These are phyloP conservation scores for Apus apus DNA, from an alignment of 2,113 vertebrate genomes.

Conservation along the genomic window DNA sequence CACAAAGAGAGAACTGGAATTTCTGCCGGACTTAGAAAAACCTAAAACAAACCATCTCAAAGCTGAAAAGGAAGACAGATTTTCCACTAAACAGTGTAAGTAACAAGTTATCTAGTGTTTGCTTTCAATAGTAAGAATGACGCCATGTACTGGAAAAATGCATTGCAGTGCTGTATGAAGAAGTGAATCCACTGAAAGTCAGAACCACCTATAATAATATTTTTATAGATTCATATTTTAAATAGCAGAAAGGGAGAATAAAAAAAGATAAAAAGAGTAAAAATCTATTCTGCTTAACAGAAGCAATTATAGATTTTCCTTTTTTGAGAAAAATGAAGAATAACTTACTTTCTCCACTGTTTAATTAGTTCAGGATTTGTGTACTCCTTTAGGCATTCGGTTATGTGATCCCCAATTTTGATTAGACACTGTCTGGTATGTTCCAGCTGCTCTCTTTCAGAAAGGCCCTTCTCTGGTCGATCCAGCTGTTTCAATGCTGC, in stretches of 20 bases:
- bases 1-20: background rate
- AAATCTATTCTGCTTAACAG: background rate
- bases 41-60: background rate
- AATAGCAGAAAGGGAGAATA: background rate
- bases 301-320: background rate
- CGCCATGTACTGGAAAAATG: background rate
- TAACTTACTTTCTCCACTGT: constrained; percentile 95
- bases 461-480: constrained; percentile 96
- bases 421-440: constrained; percentile 97
- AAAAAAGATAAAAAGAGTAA: background rate
- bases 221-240: background rate
- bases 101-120: background rate
- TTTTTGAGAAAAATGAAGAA: background rate
- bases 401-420: constrained; percentile 98
- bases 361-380: constrained; percentile 96
- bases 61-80: background rate
- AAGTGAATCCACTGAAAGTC: background rate
- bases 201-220: background rate
- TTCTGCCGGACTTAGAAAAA: background rate
- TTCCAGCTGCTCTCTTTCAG: constrained; percentile 96
- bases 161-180: background rate
- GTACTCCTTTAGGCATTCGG: constrained; percentile 95
- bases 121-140: background rate
- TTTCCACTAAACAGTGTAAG: background rate
- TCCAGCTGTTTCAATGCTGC: constrained; percentile 97